phyloP scores from a whole-genome alignment of 2,113 vertebrate species.

The Mohoua ochrocephala region DNA sequence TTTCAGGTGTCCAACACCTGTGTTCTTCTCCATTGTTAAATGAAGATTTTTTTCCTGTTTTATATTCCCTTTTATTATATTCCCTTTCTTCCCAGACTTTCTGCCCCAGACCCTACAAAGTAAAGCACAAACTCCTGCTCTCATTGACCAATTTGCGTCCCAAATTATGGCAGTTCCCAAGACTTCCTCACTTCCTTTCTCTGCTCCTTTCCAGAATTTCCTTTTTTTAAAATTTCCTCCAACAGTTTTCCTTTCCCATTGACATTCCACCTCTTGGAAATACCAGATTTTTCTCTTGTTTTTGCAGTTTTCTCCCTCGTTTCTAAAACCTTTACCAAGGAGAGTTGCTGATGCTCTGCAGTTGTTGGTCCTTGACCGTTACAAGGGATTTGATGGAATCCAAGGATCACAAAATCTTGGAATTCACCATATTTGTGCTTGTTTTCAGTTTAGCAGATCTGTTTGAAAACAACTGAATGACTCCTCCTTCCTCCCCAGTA shows the following conservation, averaged over 20 bases:
- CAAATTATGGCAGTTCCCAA: background rate
- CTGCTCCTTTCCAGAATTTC: background rate
- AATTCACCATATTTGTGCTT: background rate
- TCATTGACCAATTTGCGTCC: background rate
- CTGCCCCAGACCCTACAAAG: background rate
- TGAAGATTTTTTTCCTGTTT: background rate
- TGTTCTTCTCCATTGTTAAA: background rate
- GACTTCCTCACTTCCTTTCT: background rate
- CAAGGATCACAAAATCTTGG: background rate
- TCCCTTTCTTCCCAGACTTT: background rate
- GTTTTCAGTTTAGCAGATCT: background rate
- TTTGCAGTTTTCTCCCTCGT: background rate
- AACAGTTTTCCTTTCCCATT: background rate
- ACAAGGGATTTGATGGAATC: background rate
- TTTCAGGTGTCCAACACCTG: background rate
- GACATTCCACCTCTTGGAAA: background rate
- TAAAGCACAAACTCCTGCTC: background rate
- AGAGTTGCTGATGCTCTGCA: background rate
- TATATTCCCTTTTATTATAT: background rate
- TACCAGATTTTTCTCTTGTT: background rate
- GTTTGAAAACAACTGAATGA: background rate
- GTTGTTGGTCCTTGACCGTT: background rate
- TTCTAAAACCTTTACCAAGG: background rate
- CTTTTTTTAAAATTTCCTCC: too few relatives aligned
- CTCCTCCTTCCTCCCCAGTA: rapidly evolving